Evolutionary conservation across 2,888 invertebrate species (phyloP), one percentile per base, ranked within the genome.

Genomic region (Pocota personata): DNA sequence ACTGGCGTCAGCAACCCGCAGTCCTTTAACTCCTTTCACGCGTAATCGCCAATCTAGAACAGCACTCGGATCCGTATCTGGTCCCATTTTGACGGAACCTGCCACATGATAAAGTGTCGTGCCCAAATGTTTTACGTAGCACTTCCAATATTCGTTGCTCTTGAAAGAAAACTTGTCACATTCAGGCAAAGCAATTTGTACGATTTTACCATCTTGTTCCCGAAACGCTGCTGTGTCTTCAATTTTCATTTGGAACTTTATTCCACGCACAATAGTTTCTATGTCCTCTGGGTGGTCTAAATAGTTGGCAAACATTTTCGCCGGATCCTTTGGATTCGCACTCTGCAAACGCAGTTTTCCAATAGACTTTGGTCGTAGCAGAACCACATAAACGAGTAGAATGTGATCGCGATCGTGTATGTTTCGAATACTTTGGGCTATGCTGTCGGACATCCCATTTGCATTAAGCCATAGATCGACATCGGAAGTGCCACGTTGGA

Each of bases 1-100:
- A 60, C 96, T 96, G 0, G 95, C 96, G 89, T 96, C 96, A 0
- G 94, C 94, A 0, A 96, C 95, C 60, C 96, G 92, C 4, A 96
- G 91, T 1, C 94, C 94, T n/a, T 93, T 92, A 0, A 96, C 93
- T 0, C 95, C 95, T 86, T 95, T 93, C 0, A 96, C 95, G 75
- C 93, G 93, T 14, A 96, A 91, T 60, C 94, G 91, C 2, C 94
- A 93, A 90, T 95, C 95, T 0, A 96, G 95, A 0, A 96, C 96
- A 0, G 96, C 93, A 1, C 92, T 93, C 0, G 93, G 92, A 90
- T 95, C 95, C 0, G 90, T 89, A 35, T 89, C 87, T 0, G 95
- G 94, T 0, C 95, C 96, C 96, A 96, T 95, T 89, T 95, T 95
- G 77, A 94, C 95, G 0, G 96, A 96, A 0, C 95, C 94, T 0